A percentile compares a stretch with the other conserved stretches of the same genome.
These are phyloP conservation scores for Cheilosia scutellata DNA, from an alignment of 2,888 invertebrate species.

Conservation along the genomic window DNA sequence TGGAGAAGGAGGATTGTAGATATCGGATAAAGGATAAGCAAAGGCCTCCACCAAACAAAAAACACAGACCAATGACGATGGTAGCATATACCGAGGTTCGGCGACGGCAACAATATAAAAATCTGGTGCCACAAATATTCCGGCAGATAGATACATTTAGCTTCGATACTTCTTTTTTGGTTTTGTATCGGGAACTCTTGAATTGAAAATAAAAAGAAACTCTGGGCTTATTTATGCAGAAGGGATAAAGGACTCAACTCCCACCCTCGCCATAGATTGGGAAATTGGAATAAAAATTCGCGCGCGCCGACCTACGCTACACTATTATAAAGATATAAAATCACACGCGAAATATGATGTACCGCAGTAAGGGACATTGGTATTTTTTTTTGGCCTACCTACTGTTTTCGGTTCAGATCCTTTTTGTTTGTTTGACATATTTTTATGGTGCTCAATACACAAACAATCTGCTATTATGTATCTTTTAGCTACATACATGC, in stretches of 20 bases:
- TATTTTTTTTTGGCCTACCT: constrained; percentile 20
- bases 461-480: constrained; percentile 74
- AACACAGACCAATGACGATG: constrained; percentile 46
- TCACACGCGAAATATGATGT: constrained; percentile 72
- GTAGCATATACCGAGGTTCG: constrained; percentile 28
- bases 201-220: constrained; percentile 48
- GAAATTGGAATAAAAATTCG: constrained; percentile 80
- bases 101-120: constrained; percentile 63
- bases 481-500: constrained; percentile 48
- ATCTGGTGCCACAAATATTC: constrained; percentile 73
- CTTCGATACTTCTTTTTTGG: constrained; percentile 20
- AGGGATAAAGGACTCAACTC: constrained; percentile 6
- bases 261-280: constrained; percentile 79
- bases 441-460: constrained; percentile 68
- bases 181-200: constrained; percentile 22
- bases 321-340: constrained; percentile 82
- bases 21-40: constrained; percentile 67
- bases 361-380: constrained; percentile 60
- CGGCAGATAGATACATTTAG: constrained; percentile 68
- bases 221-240: constrained; percentile 2
- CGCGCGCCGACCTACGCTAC: constrained; percentile 79
- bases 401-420: not conserved
- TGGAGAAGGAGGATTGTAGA: constrained; percentile 55
- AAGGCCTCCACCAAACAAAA: constrained; percentile 53
- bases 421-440: constrained; percentile 63